Percentiles rank a stretch among this genome's conserved stretches.
Evolutionary conservation across 2,113 vertebrate genomes (phyloP).

Genomic region (Pterocles gutturalis): DNA sequence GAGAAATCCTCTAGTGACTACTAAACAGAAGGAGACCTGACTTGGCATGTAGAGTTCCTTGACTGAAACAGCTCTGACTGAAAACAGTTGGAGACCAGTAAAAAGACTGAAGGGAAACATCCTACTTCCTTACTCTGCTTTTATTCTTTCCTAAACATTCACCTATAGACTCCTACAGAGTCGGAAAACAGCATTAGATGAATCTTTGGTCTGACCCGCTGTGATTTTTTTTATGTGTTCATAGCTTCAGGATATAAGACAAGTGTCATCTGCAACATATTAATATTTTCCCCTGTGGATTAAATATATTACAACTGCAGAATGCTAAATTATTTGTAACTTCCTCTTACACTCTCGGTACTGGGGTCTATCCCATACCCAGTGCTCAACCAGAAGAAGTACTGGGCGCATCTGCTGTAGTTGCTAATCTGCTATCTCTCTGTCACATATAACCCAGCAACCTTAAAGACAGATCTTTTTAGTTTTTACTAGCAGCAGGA

Average conservation of each 20-base stretch:
- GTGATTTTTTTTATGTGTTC: neutral
- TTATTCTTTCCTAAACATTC: neutral
- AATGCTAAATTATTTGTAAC: neutral
- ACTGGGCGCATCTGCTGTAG: fast-evolving
- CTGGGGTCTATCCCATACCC: neutral
- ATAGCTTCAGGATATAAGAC: neutral
- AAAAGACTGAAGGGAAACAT: neutral
- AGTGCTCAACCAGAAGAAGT: neutral
- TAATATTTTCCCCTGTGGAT: neutral
- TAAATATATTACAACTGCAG: neutral
- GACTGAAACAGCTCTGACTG: neutral
- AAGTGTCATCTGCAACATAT: neutral
- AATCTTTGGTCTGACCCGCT: neutral
- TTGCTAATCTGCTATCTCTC: neutral
- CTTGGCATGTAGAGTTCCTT: neutral
- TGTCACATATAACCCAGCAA: neutral
- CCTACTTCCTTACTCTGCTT: neutral
- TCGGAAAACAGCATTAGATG: neutral
- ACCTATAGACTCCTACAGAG: neutral
- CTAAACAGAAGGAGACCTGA: neutral
- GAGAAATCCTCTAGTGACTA: neutral
- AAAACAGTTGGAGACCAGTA: neutral
- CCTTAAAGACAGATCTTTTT: neutral
- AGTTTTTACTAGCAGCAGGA: neutral
- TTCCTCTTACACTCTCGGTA: neutral